Percentiles rank a stretch among this genome's conserved stretches.
Evolutionary conservation across 1,140 invertebrate species (phyloP).

Genomic region (Bombus affinis): DNA sequence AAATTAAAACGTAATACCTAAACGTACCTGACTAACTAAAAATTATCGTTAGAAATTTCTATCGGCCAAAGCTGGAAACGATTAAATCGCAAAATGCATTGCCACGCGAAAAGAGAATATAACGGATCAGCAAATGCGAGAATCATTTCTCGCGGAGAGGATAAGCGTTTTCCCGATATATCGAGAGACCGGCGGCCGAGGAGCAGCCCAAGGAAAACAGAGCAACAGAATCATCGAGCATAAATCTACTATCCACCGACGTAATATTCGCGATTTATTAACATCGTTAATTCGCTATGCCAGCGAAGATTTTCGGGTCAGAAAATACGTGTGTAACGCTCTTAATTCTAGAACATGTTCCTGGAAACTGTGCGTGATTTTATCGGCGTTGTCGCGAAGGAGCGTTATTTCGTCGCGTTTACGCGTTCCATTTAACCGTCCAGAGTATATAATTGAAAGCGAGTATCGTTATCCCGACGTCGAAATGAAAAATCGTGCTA

Average conservation of each 20-base stretch:
- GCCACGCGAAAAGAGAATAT: background rate
- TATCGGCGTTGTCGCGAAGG: background rate
- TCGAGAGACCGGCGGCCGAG: background rate
- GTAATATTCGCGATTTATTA: background rate
- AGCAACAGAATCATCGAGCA: background rate
- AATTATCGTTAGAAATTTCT: background rate
- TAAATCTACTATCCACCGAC: slow-evolving; percentile 3
- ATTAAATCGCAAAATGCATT: background rate
- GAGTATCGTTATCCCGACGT: slow-evolving; percentile 9
- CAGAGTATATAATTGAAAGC: slow-evolving; percentile 14
- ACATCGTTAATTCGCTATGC: background rate
- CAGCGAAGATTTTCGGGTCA: background rate
- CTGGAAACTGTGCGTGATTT: background rate
- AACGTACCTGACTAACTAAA: no score
- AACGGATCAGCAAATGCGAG: no score
- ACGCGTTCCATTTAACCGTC: background rate
- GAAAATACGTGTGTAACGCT: background rate
- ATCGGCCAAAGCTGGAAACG: no score
- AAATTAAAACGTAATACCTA: no score
- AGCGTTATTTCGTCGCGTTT: background rate
- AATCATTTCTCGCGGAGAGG: background rate
- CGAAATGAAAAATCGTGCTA: slow-evolving; percentile 27
- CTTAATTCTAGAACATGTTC: background rate
- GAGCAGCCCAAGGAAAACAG: background rate
- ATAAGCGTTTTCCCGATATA: slow-evolving; percentile 18